Conservation (phyloP, 2,113 vertebrate species). For the Anoura caudifer region DNA sequence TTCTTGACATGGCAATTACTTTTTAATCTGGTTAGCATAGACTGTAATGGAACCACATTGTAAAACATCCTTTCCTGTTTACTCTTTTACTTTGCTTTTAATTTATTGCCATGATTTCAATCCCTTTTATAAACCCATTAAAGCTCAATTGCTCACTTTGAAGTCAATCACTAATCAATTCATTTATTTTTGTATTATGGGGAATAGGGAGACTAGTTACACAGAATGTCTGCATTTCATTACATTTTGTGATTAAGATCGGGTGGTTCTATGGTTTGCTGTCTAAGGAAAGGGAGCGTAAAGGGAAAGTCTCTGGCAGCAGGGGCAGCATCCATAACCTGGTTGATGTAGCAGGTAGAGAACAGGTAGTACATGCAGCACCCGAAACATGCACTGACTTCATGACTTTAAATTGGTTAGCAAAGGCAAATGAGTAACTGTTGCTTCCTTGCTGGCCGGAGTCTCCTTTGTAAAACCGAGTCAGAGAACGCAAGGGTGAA, state of each 20-base stretch:
- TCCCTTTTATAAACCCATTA: constrained; percentile 81
- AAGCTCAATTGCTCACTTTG: constrained; percentile 82
- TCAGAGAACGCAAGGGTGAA: not conserved
- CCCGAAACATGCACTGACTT: not conserved
- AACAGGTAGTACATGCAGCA: not conserved
- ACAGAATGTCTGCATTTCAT: constrained; percentile 34
- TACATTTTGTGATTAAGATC: constrained; percentile 50
- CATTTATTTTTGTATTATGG: constrained; percentile 70
- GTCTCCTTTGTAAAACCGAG: not conserved
- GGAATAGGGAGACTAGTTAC: not conserved
- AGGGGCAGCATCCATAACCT: not conserved
- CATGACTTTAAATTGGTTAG: not conserved
- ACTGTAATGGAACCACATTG: constrained; percentile 82
- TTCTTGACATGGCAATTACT: constrained; percentile 83
- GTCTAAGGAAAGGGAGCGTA: not conserved
- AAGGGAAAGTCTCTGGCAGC: not conserved
- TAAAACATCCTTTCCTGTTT: constrained; percentile 84
- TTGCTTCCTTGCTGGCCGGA: not conserved
- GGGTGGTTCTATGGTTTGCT: not conserved
- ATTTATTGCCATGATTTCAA: constrained; percentile 82
- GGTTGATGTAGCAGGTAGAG: not conserved
- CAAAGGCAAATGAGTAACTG: not conserved
- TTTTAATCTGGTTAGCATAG: constrained; percentile 81
- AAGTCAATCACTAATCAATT: constrained; percentile 83
- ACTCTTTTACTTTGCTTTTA: constrained; percentile 81